These are phyloP conservation scores for Merodon equestris DNA, from an alignment of 2,888 invertebrate genomes.

Conservation along the genomic window DNA sequence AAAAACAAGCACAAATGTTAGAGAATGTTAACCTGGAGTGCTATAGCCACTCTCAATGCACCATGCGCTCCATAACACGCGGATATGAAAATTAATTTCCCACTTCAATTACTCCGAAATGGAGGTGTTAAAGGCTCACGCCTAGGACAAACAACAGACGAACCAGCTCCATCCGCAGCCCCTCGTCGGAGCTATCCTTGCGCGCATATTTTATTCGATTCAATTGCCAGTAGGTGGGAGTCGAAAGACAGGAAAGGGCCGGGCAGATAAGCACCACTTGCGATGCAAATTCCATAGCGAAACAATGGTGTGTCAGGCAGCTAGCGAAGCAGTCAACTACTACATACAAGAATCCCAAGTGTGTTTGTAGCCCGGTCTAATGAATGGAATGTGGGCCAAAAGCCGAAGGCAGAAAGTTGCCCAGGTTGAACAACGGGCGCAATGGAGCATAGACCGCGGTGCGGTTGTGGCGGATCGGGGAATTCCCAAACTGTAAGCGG, in stretches of 20 bases:
- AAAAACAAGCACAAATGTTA: slow-evolving; percentile 10
- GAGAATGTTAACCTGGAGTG: slow-evolving; percentile 10
- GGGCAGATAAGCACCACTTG: slow-evolving; percentile 49
- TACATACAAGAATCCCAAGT: slow-evolving; percentile 7
- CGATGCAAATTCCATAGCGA: slow-evolving; percentile 42
- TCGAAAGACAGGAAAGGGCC: background rate
- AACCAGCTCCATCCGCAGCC: slow-evolving; percentile 4
- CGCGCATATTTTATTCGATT: slow-evolving; percentile 39
- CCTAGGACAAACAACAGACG: slow-evolving; percentile 23
- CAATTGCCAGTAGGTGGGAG: slow-evolving; percentile 36
- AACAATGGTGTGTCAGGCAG: slow-evolving; percentile 58
- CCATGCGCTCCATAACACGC: too few relatives aligned
- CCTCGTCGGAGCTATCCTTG: slow-evolving; percentile 22
- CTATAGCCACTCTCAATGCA: too few relatives aligned
- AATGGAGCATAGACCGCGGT: background rate
- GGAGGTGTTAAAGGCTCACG: slow-evolving; percentile 25
- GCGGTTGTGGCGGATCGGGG: background rate
- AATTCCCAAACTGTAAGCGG: slow-evolving; percentile 33
- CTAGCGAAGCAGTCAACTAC: slow-evolving; percentile 38
- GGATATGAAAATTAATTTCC: slow-evolving; percentile 45
- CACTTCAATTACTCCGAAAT: slow-evolving; percentile 37
- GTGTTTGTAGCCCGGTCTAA: slow-evolving; percentile 35
- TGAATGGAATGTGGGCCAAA: slow-evolving; percentile 66
- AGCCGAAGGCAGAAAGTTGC: slow-evolving; percentile 54
- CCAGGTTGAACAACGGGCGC: slow-evolving; percentile 14